phyloP scores from a whole-genome alignment of 2,888 invertebrate species.

The Brachyptera putata region DNA sequence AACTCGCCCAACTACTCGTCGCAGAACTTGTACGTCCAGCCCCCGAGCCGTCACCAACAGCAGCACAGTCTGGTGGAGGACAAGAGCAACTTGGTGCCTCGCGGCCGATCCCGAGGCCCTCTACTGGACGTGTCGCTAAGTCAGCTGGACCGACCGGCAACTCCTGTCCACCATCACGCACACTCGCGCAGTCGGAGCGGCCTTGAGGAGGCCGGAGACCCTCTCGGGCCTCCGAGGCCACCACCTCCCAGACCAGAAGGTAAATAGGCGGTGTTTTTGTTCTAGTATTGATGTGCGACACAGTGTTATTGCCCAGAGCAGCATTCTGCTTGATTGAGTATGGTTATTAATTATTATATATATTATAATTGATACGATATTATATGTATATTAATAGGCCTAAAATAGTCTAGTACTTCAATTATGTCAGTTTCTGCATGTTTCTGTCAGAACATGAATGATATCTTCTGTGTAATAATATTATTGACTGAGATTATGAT shows the following conservation, averaged over 20 bases:
- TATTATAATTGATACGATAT: too few relatives aligned
- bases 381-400: too few relatives aligned
- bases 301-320: not conserved
- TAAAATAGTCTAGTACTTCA: too few relatives aligned
- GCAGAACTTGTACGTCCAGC: constrained; percentile 88
- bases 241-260: constrained; percentile 83
- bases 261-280: too few relatives aligned
- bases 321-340: not conserved
- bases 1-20: constrained; percentile 65
- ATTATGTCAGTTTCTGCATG: too few relatives aligned
- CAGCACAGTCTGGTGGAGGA: constrained; percentile 51
- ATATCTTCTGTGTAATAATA: too few relatives aligned
- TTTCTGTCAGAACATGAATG: too few relatives aligned
- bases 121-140: constrained; percentile 58
- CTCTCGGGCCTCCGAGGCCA: constrained; percentile 69
- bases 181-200: constrained; percentile 38
- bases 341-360: too few relatives aligned
- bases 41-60: constrained; percentile 64
- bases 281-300: too few relatives aligned
- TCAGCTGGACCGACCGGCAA: constrained; percentile 56
- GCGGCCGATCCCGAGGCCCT: constrained; percentile 63
- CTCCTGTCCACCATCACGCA: constrained; percentile 37
- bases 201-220: constrained; percentile 50
- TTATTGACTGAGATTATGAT: too few relatives aligned
- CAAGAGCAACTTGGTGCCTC: constrained; percentile 65